Percentiles rank a stretch among this genome's conserved stretches.
phyloP scores from a whole-genome alignment of 2,113 vertebrate genomes.

The Xenus cinereus region DNA sequence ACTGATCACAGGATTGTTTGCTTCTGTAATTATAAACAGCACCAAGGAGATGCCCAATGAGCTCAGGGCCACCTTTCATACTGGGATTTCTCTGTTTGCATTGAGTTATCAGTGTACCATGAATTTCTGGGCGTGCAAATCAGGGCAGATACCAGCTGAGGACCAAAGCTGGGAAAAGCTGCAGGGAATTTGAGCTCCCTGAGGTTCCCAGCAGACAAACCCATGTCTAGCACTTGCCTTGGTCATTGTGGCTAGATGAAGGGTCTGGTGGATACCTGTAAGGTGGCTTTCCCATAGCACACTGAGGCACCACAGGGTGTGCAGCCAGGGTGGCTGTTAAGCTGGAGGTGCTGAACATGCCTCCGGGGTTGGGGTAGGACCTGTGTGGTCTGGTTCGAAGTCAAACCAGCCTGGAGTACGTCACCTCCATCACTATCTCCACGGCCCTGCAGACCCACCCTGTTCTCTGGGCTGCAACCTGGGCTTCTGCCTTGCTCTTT shows the following conservation, averaged over 20 bases:
- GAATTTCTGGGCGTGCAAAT: neutral
- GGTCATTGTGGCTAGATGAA: neutral
- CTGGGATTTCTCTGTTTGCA: neutral
- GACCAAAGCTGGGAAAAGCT: neutral
- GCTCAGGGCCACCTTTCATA: neutral
- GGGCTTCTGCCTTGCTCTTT: neutral
- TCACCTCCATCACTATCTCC: neutral
- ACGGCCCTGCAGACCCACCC: fast-evolving
- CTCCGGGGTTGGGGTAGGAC: neutral
- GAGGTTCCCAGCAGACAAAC: neutral
- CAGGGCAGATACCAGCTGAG: neutral
- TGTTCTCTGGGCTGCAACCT: neutral
- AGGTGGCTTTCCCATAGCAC: neutral
- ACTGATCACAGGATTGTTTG: neutral
- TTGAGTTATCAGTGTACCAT: neutral
- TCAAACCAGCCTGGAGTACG: neutral
- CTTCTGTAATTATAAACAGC: neutral
- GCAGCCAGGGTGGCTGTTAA: neutral
- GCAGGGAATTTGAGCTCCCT: fast-evolving
- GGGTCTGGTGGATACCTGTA: neutral
- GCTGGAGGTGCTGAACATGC: neutral
- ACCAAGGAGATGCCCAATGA: neutral
- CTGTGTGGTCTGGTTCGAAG: neutral
- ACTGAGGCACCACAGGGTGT: neutral
- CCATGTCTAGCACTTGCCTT: neutral